Evolutionary conservation across 2,888 invertebrate genomes (phyloP), one percentile per base, ranked within the genome.

Genomic region (Griposia aprilina): DNA sequence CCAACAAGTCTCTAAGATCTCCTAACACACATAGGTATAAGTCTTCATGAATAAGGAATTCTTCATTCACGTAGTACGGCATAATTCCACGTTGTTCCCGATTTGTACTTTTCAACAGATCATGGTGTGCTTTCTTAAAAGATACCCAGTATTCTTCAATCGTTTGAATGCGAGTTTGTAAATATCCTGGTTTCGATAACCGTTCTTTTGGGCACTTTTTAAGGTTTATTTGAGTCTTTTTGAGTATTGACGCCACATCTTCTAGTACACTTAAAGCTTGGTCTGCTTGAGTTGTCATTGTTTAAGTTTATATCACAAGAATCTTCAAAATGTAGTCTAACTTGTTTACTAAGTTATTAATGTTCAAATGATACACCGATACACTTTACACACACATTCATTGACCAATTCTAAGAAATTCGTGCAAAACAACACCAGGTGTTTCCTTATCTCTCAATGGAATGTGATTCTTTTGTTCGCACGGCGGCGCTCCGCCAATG

Each of bases 121-220:
- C 41, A n/a, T 45, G 65, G n/a, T 65, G 65, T 65, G 65, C n/a
- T 23, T 45, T n/a, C 41, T 65, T 65, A 65, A 65, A 65, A n/a
- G 41, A 41, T 65, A 65, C 41, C 65, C 65, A 65, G 15, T 65
- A 65, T 65, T 65, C 65, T 65, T 65, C 65, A 45, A 65, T 65
- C 0, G 65, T 65, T 65, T 65, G 65, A 15, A 65, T 41, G 23
- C 65, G 65, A 41, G 50, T n/a, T 65, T 65, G n/a, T 65, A 45
- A n/a, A 45, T 65, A 65, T 65, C 45, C 65, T 8, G 65, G 65
- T n/a, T 65, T 65, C 17, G 65, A 65, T n/a, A 65, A 60, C 4
- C 60, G 30, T 60, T 60, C 60, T 17, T 60, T 60, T 26, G 17
- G 26, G 26, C 26, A 17, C 45, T 65, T 65, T 65, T 65, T 65